phyloP scores from a whole-genome alignment of 2,113 vertebrate species.

The Egretta garzetta region DNA sequence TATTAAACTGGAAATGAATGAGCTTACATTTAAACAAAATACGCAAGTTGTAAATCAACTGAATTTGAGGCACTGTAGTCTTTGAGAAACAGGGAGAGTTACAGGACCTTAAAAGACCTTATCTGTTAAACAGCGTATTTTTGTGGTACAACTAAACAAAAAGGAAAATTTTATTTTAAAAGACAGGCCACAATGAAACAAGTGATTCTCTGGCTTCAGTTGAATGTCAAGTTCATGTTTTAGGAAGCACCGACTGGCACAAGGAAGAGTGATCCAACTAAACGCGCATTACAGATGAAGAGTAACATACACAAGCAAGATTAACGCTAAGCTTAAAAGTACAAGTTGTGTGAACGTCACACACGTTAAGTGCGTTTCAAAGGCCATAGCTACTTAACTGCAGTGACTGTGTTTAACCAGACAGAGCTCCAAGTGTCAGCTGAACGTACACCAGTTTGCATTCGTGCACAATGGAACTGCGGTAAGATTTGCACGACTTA shows the following conservation, averaged over 20 bases:
- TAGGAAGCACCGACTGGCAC: not conserved
- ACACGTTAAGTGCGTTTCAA: not conserved
- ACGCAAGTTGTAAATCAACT: not conserved
- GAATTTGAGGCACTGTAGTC: not conserved
- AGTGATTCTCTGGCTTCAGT: not conserved
- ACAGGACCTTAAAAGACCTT: not conserved
- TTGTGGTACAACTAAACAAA: not conserved
- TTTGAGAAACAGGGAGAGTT: not conserved
- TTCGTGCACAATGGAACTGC: rapidly evolving
- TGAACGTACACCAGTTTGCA: not conserved
- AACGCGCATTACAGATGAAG: not conserved
- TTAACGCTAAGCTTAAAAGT: not conserved
- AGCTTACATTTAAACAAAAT: not conserved
- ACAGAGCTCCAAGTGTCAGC: not conserved
- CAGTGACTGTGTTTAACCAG: not conserved
- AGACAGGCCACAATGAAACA: not conserved
- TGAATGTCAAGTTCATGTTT: not conserved
- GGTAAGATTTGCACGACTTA: not conserved
- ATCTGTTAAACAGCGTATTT: not conserved
- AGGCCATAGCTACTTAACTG: not conserved
- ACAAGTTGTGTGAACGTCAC: not conserved
- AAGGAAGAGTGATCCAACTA: not conserved
- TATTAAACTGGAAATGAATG: rapidly evolving
- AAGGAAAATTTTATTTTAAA: not conserved
- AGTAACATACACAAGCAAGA: not conserved